Conservation (phyloP, 2,113 vertebrate species). For the Megaleporinus macrocephalus region DNA sequence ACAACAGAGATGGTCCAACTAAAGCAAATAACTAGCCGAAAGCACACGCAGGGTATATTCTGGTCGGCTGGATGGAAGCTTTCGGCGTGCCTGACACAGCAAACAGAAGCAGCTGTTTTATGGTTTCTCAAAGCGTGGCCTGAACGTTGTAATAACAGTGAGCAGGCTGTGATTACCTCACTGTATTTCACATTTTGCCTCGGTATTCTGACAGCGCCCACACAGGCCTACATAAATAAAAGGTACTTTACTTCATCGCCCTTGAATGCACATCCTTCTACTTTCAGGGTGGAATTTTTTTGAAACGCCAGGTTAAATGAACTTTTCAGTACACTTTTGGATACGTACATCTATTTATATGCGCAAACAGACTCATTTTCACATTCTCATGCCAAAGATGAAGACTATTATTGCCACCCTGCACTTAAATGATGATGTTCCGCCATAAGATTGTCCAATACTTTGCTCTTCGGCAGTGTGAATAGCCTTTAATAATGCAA, state of each 20-base stretch:
- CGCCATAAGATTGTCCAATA: no score
- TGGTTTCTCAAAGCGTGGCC: constrained; percentile 18
- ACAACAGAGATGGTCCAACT: constrained; percentile 49
- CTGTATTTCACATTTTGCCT: constrained; percentile 27
- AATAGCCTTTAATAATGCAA: no score
- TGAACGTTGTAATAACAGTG: constrained; percentile 24
- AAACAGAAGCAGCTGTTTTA: constrained; percentile 55
- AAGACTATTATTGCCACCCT: no score
- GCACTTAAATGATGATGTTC: no score
- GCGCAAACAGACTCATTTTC: no score
- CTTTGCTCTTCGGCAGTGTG: no score
- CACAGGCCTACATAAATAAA: not conserved
- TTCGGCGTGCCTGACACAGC: constrained; percentile 38
- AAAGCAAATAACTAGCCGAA: constrained; percentile 57
- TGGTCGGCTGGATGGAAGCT: constrained; percentile 24
- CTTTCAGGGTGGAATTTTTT: not conserved
- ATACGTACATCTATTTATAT: no score
- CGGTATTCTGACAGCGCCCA: not conserved
- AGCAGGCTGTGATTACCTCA: constrained; percentile 28
- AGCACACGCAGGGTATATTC: constrained; percentile 41
- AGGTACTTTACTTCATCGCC: not conserved
- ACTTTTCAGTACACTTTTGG: no score
- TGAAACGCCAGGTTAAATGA: not conserved
- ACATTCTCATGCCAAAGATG: no score
- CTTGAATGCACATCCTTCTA: not conserved